Conservation (phyloP, 2,888 invertebrate species). For the Stegana nigrithorax region DNA sequence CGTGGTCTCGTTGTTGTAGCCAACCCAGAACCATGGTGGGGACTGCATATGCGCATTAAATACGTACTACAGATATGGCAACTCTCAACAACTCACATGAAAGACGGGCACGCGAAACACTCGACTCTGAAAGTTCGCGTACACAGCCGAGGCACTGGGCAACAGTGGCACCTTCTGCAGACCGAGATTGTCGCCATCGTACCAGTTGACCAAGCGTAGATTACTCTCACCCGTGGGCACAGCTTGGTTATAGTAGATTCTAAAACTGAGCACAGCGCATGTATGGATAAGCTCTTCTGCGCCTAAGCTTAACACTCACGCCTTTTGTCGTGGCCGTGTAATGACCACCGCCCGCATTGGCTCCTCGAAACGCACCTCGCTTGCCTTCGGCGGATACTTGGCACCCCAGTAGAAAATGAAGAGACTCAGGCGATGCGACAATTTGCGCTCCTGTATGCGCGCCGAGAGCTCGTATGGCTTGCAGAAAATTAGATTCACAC, state of each 20-base stretch:
- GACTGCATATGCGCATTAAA: conserved; percentile 66
- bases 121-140: conserved; percentile 75
- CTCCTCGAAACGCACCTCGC: conserved; percentile 55
- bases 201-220: conserved; percentile 79
- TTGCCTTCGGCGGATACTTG: conserved; percentile 68
- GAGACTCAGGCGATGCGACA: conserved; percentile 67
- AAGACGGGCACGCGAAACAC: conserved; percentile 78
- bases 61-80: not conserved
- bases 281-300: not conserved
- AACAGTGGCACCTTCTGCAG: conserved; percentile 77
- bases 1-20: conserved; percentile 71
- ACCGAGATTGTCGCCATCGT: conserved; percentile 72
- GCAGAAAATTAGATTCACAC: conserved; percentile 64
- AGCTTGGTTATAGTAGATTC: conserved; percentile 81
- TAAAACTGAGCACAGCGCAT: conserved; percentile 70
- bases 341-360: conserved; percentile 74
- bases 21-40: conserved; percentile 83
- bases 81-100: conserved; percentile 71
- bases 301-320: conserved; percentile 41
- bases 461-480: conserved; percentile 56
- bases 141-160: conserved; percentile 74
- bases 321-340: conserved; percentile 70
- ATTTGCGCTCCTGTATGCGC: conserved; percentile 53
- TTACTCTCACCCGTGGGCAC: conserved; percentile 72
- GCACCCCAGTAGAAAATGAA: conserved; percentile 79